phyloP scores from a whole-genome alignment of 2,113 vertebrate genomes.

The Crotalus horridus region DNA sequence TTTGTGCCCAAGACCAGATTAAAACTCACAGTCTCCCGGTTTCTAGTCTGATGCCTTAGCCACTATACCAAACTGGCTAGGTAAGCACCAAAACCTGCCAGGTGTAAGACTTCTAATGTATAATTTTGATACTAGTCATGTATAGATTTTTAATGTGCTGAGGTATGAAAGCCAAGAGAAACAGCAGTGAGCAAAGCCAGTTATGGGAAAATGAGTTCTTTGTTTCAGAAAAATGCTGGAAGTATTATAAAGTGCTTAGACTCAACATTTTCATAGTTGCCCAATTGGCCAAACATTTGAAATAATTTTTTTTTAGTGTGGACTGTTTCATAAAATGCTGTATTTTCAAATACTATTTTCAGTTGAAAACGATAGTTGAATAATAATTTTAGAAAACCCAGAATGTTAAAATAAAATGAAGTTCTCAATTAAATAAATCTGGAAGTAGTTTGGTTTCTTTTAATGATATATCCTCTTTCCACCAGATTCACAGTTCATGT shows the following conservation, averaged over 20 bases:
- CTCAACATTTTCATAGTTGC: constrained; percentile 43
- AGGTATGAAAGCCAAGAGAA: constrained; percentile 57
- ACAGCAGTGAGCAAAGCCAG: constrained; percentile 54
- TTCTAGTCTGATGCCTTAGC: neutral
- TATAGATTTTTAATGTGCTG: constrained; percentile 51
- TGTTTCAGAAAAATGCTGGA: constrained; percentile 49
- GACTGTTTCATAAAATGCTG: constrained; percentile 46
- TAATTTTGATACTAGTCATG: constrained; percentile 49
- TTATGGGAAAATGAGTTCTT: constrained; percentile 50
- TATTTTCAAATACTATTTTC: constrained; percentile 34
- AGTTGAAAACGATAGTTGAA: neutral
- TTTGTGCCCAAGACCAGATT: neutral
- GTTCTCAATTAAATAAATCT: neutral
- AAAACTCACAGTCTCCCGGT: neutral
- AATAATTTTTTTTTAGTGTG: constrained; percentile 35
- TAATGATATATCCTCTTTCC: neutral
- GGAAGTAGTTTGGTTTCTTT: neutral
- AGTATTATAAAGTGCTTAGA: constrained; percentile 52
- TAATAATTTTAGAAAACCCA: neutral
- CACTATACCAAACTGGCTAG: neutral
- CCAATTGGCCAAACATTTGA: constrained; percentile 60
- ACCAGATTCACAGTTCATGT: neutral
- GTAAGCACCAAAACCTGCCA: constrained; percentile 33
- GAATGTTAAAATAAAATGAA: neutral
- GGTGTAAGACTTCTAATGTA: constrained; percentile 44